Conservation (phyloP, 2,113 vertebrate genomes). For the Lepisosteus osseus region DNA sequence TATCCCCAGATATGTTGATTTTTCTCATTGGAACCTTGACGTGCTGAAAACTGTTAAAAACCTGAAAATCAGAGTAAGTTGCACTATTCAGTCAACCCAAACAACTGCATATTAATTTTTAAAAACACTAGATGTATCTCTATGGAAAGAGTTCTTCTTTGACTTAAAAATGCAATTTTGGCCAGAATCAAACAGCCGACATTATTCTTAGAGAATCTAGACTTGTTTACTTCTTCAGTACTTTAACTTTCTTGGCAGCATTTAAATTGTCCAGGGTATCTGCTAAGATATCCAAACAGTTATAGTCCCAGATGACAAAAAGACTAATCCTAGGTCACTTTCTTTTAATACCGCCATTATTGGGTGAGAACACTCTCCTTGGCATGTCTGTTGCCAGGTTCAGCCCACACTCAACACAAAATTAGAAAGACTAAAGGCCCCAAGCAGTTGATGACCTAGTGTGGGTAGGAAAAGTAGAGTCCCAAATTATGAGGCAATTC, state of each 20-base stretch:
- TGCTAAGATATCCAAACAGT: constrained; percentile 15
- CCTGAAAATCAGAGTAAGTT: too few species aligned
- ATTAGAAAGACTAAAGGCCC: not conserved
- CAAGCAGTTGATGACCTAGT: too few species aligned
- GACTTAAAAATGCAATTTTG: not conserved
- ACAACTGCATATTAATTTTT: too few species aligned
- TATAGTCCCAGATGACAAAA: constrained; percentile 25
- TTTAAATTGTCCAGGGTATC: constrained; percentile 25
- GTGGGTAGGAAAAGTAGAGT: too few species aligned
- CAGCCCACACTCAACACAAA: constrained; percentile 12
- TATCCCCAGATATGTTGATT: too few species aligned
- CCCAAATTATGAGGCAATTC: too few species aligned
- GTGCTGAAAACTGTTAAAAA: too few species aligned
- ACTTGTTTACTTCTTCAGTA: constrained; percentile 14
- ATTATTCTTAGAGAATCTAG: not conserved
- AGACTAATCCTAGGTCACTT: constrained; percentile 18
- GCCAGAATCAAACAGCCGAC: constrained; percentile 13
- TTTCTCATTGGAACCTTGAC: too few species aligned
- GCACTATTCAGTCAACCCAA: too few species aligned
- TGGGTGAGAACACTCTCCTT: not conserved
- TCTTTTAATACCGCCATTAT: constrained; percentile 5
- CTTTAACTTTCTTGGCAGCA: constrained; percentile 27
- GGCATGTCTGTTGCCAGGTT: not conserved
- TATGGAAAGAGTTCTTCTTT: too few species aligned
- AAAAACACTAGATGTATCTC: too few species aligned